Percentiles rank a stretch among this genome's conserved stretches.
These are phyloP conservation scores for Papilio dardanus DNA, from an alignment of 1,140 invertebrate species.

Conservation along the genomic window DNA sequence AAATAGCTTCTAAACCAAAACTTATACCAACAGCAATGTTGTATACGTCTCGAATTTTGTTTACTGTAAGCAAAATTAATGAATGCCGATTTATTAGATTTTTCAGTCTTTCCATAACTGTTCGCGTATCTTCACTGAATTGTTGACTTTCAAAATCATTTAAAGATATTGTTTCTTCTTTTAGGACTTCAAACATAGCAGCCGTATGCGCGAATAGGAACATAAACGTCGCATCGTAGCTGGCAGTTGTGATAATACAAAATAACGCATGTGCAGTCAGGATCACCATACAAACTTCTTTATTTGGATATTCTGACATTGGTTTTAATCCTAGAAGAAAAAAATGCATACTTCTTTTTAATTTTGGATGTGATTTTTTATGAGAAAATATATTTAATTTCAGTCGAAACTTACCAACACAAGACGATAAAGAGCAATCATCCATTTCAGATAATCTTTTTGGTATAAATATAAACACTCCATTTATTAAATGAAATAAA, in stretches of 20 bases:
- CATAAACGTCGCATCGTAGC: slow-evolving; percentile 60
- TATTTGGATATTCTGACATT: slow-evolving; percentile 32
- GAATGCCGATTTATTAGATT: slow-evolving; percentile 54
- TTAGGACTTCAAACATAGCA: slow-evolving; percentile 59
- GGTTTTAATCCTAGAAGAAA: slow-evolving; percentile 6
- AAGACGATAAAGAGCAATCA: slow-evolving; percentile 36
- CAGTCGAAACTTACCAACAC: slow-evolving; percentile 40
- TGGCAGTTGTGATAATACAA: slow-evolving; percentile 53
- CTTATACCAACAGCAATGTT: slow-evolving; percentile 63
- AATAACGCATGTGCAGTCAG: slow-evolving; percentile 50
- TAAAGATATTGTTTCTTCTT: slow-evolving; percentile 56
- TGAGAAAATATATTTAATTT: not conserved
- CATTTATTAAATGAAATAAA: slow-evolving; percentile 47
- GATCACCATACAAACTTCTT: not conserved
- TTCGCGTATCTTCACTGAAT: not conserved
- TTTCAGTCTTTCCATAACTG: slow-evolving; percentile 43
- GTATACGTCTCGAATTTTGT: slow-evolving; percentile 60
- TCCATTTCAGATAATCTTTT: slow-evolving; percentile 36
- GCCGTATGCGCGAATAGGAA: slow-evolving; percentile 63
- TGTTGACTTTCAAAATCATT: slow-evolving; percentile 31
- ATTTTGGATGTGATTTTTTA: not conserved
- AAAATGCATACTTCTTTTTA: not conserved
- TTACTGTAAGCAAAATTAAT: slow-evolving; percentile 50
- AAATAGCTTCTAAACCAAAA: slow-evolving; percentile 62
- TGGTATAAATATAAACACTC: slow-evolving; percentile 44